phyloP scores from a whole-genome alignment of 2,797 vertebrate species.

The Arrhamphus sclerolepis region DNA sequence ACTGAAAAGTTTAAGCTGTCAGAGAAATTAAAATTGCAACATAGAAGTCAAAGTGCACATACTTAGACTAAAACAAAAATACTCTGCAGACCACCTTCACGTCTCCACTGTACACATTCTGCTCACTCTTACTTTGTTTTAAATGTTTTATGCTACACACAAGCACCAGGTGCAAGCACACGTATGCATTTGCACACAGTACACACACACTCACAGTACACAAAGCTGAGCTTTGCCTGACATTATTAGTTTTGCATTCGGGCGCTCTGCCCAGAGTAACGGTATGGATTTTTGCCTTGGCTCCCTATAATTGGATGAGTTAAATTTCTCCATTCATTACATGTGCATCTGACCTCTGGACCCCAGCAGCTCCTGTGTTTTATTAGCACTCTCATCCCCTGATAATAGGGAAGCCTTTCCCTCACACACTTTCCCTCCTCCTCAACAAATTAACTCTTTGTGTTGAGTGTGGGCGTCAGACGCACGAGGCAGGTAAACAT shows the following conservation, averaged over 20 bases:
- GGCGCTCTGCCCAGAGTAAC: slow-evolving; percentile 94
- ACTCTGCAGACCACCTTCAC: slow-evolving; percentile 44
- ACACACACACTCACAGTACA: slow-evolving; percentile 48
- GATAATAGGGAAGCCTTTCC: slow-evolving; percentile 86
- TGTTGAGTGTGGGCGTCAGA: slow-evolving; percentile 3
- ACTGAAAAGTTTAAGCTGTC: slow-evolving; percentile 1
- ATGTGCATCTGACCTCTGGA: slow-evolving; percentile 92
- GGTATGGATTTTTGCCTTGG: slow-evolving; percentile 96
- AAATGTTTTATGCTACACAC: slow-evolving; percentile 52
- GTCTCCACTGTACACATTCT: slow-evolving; percentile 26
- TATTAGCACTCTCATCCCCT: slow-evolving; percentile 96
- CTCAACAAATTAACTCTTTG: slow-evolving; percentile 63
- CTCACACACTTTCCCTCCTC: slow-evolving; percentile 46
- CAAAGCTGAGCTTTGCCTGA: slow-evolving; percentile 78
- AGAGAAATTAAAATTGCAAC: slow-evolving; percentile 55
- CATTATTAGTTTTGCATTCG: slow-evolving; percentile 99
- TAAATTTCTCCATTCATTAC: slow-evolving; percentile 99
- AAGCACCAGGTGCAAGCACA: slow-evolving; percentile 7
- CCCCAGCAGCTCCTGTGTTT: slow-evolving; percentile 93
- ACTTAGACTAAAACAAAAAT: slow-evolving; percentile 30
- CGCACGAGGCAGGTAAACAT: neutral
- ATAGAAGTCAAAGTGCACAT: slow-evolving; percentile 36
- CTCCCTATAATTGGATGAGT: slow-evolving; percentile 98
- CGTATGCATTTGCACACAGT: slow-evolving; percentile 36
- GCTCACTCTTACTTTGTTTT: slow-evolving; percentile 45